Percentiles rank a stretch among this genome's conserved stretches.
phyloP scores from a whole-genome alignment of 2,113 vertebrate species.

The Sylvilagus bachmani region DNA sequence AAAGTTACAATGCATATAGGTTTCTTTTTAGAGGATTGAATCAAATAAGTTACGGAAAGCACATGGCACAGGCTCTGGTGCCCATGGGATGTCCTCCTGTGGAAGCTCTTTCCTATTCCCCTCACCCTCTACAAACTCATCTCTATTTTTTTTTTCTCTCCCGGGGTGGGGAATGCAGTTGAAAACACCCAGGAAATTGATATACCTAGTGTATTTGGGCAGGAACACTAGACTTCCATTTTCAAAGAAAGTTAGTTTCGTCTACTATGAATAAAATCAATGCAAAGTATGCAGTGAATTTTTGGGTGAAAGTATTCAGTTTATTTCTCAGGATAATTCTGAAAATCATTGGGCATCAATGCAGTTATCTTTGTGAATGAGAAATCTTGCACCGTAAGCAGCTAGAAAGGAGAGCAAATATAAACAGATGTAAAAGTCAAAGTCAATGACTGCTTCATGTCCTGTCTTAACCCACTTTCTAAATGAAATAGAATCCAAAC shows the following conservation, averaged over 20 bases:
- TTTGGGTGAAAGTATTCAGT: neutral
- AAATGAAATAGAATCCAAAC: neutral
- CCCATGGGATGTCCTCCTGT: neutral
- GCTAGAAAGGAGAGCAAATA: neutral
- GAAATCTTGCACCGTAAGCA: neutral
- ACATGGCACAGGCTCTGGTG: neutral
- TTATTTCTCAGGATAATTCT: slow-evolving; percentile 5
- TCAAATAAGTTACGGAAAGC: neutral
- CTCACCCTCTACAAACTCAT: neutral
- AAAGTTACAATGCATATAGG: neutral
- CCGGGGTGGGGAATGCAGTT: neutral
- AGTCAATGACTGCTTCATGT: neutral
- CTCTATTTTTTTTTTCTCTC: neutral
- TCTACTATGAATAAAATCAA: neutral
- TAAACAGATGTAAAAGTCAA: neutral
- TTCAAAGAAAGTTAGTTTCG: neutral
- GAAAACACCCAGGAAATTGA: neutral
- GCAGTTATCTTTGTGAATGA: neutral
- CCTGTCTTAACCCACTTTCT: neutral
- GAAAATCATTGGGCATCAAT: neutral
- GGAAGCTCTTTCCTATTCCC: neutral
- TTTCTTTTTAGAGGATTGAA: slow-evolving; percentile 12
- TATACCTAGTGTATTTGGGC: neutral
- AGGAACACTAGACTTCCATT: neutral
- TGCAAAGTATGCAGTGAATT: neutral